Conservation (phyloP, 2,797 vertebrate species). For the Chaetophractus vellerosus region DNA sequence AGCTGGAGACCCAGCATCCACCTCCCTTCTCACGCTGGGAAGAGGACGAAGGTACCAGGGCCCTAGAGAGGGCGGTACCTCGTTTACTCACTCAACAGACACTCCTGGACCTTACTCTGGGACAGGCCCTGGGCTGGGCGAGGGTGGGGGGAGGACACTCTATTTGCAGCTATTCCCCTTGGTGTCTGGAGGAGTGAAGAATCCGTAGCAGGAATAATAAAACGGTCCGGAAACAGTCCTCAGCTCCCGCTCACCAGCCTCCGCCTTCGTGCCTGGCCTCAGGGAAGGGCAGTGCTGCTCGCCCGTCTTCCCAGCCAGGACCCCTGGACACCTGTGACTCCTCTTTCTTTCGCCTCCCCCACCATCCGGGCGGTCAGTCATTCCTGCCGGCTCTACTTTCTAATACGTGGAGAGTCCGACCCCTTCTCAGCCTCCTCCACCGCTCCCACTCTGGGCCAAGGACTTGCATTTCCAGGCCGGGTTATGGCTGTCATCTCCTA, state of each 20-base stretch:
- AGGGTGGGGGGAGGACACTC: background rate
- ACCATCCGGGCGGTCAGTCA: background rate
- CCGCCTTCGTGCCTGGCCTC: too few species aligned
- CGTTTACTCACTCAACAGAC: background rate
- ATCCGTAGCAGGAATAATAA: background rate
- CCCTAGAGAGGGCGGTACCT: background rate
- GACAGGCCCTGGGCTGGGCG: background rate
- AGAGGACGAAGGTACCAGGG: background rate
- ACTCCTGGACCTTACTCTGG: background rate
- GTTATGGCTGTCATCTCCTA: background rate
- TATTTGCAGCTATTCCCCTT: background rate
- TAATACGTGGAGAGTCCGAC: background rate
- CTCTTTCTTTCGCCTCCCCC: background rate
- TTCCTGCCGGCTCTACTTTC: background rate
- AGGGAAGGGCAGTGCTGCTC: background rate
- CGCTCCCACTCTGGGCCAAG: rapidly evolving
- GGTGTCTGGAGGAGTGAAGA: background rate
- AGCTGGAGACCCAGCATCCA: background rate
- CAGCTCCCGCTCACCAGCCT: background rate
- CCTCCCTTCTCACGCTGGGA: background rate
- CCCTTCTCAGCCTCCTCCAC: too few species aligned
- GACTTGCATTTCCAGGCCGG: background rate
- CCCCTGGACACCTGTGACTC: rapidly evolving
- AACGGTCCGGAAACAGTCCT: background rate
- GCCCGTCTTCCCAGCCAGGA: background rate